Percentiles rank a stretch among this genome's conserved stretches.
These are phyloP conservation scores for Luidia sarsii DNA, from an alignment of 53 echinoderm and acorn worm species.

Conservation along the genomic window DNA sequence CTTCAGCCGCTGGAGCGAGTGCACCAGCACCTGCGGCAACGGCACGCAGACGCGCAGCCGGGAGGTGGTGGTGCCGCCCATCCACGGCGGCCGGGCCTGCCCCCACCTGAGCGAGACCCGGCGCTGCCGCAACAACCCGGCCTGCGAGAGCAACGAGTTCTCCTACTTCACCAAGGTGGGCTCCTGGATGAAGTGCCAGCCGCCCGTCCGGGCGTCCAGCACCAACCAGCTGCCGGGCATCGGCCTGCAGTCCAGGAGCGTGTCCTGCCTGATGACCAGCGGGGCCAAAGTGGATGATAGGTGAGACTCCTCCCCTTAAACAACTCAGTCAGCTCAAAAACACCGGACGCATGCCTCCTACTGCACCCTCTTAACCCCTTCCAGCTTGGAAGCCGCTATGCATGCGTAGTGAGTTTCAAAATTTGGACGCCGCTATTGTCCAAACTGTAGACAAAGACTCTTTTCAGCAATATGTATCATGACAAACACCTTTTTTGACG, in stretches of 20 bases:
- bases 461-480: too few relatives aligned
- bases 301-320: constrained; percentile 14
- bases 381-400: too few relatives aligned
- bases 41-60: constrained; percentile 87
- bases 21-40: constrained; percentile 92
- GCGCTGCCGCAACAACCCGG: constrained; percentile 45
- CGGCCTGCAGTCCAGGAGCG: constrained; percentile 68
- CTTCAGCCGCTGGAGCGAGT: constrained; percentile 81
- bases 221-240: constrained; percentile 44
- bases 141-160: constrained; percentile 48
- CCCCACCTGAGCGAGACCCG: constrained; percentile 76
- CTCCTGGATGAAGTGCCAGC: constrained; percentile 67
- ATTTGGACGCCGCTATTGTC: too few relatives aligned
- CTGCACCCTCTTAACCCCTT: too few relatives aligned
- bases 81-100: constrained; percentile 67
- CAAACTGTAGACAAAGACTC: too few relatives aligned
- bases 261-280: constrained; percentile 70
- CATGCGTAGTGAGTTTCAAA: too few relatives aligned
- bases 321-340: not conserved
- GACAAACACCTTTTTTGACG: too few relatives aligned
- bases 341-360: not conserved
- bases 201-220: constrained; percentile 12
- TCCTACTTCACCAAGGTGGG: constrained; percentile 67
- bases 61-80: constrained; percentile 72
- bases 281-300: constrained; percentile 61